Evolutionary conservation across 1,140 invertebrate species (phyloP).

Genomic region (Drosophila tani): DNA sequence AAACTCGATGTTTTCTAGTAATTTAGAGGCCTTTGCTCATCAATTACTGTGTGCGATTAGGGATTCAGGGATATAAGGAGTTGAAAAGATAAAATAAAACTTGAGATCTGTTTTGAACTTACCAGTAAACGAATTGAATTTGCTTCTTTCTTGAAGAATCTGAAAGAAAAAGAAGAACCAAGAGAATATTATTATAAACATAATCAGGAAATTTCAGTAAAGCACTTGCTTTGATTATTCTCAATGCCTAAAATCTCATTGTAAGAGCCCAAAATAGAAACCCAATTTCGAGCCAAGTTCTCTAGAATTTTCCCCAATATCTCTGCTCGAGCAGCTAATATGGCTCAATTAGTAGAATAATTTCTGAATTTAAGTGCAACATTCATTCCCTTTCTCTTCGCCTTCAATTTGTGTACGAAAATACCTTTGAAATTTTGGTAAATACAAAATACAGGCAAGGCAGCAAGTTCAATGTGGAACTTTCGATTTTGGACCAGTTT

Average conservation of each 20-base stretch:
- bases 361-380: conserved; percentile 35
- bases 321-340: conserved; percentile 10
- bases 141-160: neutral
- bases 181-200: neutral
- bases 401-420: conserved; percentile 32
- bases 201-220: too few relatives aligned
- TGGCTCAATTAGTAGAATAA: conserved; percentile 44
- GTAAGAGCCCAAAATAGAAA: neutral
- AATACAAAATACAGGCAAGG: conserved; percentile 4
- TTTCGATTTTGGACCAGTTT: conserved; percentile 74
- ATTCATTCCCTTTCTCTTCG: conserved; percentile 3
- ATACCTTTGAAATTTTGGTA: conserved; percentile 12
- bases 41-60: conserved; percentile 6
- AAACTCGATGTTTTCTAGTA: conserved; percentile 6
- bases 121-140: neutral
- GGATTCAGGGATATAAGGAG: neutral
- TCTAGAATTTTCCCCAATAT: neutral
- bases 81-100: too few relatives aligned
- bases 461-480: conserved; percentile 64
- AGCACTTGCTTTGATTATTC: neutral
- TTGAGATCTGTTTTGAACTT: neutral
- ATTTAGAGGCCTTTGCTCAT: conserved; percentile 6
- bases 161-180: neutral
- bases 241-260: neutral
- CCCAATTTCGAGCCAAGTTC: neutral